Base-by-base conservation (phyloP, 2,113 vertebrate species). In the Lamprotornis superbus region DNA sequence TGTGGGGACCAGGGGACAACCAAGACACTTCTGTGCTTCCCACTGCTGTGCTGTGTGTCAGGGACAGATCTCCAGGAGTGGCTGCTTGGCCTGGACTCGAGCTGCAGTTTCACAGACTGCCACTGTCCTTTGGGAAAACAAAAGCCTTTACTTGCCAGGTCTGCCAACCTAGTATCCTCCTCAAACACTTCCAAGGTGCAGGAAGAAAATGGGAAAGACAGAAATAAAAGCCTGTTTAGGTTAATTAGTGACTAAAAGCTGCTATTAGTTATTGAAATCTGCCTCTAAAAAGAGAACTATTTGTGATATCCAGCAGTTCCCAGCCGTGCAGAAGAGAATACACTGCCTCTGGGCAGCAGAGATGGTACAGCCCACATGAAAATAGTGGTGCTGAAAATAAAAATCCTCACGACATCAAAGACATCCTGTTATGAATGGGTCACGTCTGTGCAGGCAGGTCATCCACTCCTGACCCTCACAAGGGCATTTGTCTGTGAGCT, bases 341-440 rank as follows among this genome's bases (percentile, higher is more conserved):
- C 35, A 27, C 27, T 85, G 86, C 71, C 83, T 78, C 78, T 93
- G 37, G 1, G 56, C 42, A 91, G 83, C 70, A 71, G 91, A 90
- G 79, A 64, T 47, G 42, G 57, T 57, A 46, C 9, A 4, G 80
- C 42, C 85, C 77, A 81, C 94, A 96, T 95, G 83, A 93, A 97
- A 98, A 96, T 39, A 97, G 97, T 70, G 93, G 92, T 8, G 11
- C 94, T 92, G 94, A 92, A 97, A 97, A 95, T 85, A 93, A 97
- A 94, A 97, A 93, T 77, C 87, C 92, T 96, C 60, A 49, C 47
- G 39, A 96, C 96, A 97, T 97, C 98, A 97, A 98, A 98, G 97
- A 83, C 92, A 87, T 91, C 94, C 93, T 95, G 86, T 95, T 94
- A 93, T 90, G 90, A 96, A 63, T 71, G 96, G 96, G 95, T 96